phyloP scores from a whole-genome alignment of 2,888 invertebrate genomes.

The Scaptomyza parva region DNA sequence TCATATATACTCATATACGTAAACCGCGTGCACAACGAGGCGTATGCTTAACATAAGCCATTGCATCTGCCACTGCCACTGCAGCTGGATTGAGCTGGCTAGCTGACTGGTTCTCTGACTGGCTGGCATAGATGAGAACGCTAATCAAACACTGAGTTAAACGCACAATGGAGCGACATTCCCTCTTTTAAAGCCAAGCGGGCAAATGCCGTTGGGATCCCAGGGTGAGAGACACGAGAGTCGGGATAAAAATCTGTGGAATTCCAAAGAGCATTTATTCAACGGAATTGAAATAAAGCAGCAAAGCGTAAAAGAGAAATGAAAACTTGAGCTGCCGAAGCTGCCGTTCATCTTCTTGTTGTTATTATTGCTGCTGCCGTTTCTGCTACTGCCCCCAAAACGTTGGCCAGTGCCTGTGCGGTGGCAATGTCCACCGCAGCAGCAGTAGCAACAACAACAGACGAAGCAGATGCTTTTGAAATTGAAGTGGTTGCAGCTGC shows the following conservation, averaged over 20 bases:
- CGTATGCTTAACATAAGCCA: conserved; percentile 53
- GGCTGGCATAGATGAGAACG: conserved; percentile 19
- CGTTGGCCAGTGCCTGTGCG: conserved; percentile 28
- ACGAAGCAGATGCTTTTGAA: conserved; percentile 68
- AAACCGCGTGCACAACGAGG: conserved; percentile 33
- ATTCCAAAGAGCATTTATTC: conserved; percentile 57
- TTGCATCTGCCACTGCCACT: not conserved
- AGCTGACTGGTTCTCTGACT: no score
- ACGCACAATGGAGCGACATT: conserved; percentile 32
- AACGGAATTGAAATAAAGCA: conserved; percentile 58
- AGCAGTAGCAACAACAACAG: not conserved
- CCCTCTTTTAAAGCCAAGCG: conserved; percentile 1
- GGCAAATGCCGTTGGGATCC: not conserved
- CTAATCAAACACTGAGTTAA: conserved; percentile 70
- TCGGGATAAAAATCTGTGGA: conserved; percentile 38
- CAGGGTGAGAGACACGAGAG: not conserved
- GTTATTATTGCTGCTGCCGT: not conserved
- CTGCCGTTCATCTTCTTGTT: conserved; percentile 12
- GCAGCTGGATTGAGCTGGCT: no score
- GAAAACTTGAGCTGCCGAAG: conserved; percentile 50
- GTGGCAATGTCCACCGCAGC: conserved; percentile 36
- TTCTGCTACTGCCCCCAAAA: conserved; percentile 9
- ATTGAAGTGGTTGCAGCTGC: conserved; percentile 68
- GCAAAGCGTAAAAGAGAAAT: conserved; percentile 39
- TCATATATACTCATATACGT: conserved; percentile 35